Base-by-base conservation (phyloP, 2,113 vertebrate genomes). In the Ameiurus melas region DNA sequence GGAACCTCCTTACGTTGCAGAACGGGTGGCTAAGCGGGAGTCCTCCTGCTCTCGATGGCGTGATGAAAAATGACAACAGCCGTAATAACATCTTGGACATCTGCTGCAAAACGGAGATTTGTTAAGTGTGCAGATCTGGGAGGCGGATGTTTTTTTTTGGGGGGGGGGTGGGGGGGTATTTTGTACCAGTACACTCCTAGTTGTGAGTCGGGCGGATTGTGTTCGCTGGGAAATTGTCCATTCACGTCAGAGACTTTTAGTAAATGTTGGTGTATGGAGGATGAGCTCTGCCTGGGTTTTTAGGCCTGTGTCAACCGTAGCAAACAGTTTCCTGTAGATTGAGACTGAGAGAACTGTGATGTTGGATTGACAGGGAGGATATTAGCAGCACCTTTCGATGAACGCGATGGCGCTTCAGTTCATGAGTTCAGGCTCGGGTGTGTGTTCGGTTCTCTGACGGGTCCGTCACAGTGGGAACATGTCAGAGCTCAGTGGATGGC, bases 51-150 rank as follows among this genome's bases (percentile, higher is more conserved):
- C 78, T 92, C 90, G 8, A 92, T 96, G 96, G 95, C 94, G 96
- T 91, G 92, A 96, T 97, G 96, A 97, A 96, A 97, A 97, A 98
- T 97, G 96, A 94, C 94, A 93, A 93, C 94, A 93, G 93, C 93
- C 93, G 90, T 92, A 93, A 94, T 93, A 94, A 95, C 94, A 92
- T 94, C 90, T 96, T 95, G 94, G 95, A 96, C 97, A 98, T 97
- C 97, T 99, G 97, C 94, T 97, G 92, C 83, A 88, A 86, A 93
- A 78, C 51, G 92, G 94, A 93, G 92, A 92, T 91, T 94, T 91
- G 53, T 91, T 89, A 92, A 92, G 90, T 89, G 84, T 89, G 73
- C 84, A 84, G 90, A 87, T 78, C 86, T 93, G 91, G 64, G 85
- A 84, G 92, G 94, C 96, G 96, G 96, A 96, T 96, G 95, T 95